Percentiles rank a stretch among this genome's conserved stretches.
Conservation (phyloP, 2,888 invertebrate species). For the Latheticus oryzae region DNA sequence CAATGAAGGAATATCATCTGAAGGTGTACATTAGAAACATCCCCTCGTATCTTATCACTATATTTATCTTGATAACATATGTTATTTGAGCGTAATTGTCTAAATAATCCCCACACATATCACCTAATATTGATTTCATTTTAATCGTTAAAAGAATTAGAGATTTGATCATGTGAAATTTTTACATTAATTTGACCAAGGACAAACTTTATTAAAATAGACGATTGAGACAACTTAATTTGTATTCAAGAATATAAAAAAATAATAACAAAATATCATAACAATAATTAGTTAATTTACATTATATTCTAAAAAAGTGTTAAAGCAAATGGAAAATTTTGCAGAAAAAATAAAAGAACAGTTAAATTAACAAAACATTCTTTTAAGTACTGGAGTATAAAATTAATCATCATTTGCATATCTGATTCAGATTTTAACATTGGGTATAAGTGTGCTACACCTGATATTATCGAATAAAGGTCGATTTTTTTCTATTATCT, state of each 20-base stretch:
- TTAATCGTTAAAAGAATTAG: background rate
- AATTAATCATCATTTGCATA: too few relatives aligned
- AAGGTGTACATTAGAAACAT: too few relatives aligned
- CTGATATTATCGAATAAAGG: constrained; percentile 13
- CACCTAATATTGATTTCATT: constrained; percentile 36
- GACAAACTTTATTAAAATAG: constrained; percentile 4
- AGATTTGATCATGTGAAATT: constrained; percentile 1
- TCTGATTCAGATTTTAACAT: constrained; percentile 6
- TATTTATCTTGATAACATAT: constrained; percentile 41
- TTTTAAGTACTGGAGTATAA: too few relatives aligned
- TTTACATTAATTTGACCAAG: constrained; percentile 1
- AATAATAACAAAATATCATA: too few relatives aligned
- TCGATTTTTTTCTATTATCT: constrained; percentile 2
- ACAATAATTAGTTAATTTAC: too few relatives aligned
- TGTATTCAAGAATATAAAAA: too few relatives aligned
- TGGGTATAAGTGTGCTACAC: constrained; percentile 1
- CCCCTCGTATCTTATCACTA: constrained; percentile 38
- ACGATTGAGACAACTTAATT: constrained; percentile 1
- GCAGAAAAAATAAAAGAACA: too few relatives aligned
- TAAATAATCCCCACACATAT: constrained; percentile 27
- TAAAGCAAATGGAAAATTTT: too few relatives aligned
- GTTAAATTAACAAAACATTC: too few relatives aligned
- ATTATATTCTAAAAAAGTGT: too few relatives aligned
- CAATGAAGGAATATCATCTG: too few relatives aligned
- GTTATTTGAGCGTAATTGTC: constrained; percentile 39